Base-by-base conservation (phyloP, 2,797 vertebrate species). In the Pyrocephalus nanus region DNA sequence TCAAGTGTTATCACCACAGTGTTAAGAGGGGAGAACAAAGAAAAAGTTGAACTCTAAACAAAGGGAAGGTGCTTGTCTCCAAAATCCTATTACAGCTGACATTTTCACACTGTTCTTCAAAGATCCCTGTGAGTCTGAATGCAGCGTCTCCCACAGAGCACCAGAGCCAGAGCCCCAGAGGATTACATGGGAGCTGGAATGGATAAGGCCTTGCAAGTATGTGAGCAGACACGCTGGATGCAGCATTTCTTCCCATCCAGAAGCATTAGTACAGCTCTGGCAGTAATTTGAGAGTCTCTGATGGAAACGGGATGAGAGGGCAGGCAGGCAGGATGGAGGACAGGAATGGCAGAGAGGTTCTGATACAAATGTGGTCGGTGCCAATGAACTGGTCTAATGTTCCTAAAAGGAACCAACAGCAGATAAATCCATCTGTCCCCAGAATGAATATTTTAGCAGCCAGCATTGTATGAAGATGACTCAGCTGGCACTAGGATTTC, bases 61-160 rank as follows among this genome's bases (percentile, higher is more conserved):
- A 90, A 54, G 55, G 88, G 70, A 76, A 95, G 66, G 80, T 70
- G 58, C 43, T 81, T 9, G 19, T n/a, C 75, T 45, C 26, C 12
- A 3, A 84, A 96, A 93, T 93, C 88, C 76, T 92, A 66, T 73
- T 88, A 81, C 2, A 78, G 74, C 65, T 6, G 34, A 64, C 87
- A 73, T 93, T 95, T 88, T 88, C 94, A 86, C 77, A 64, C 77
- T 67, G 80, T 22, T 95, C 92, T 86, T 93, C 83, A 90, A 92
- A 95, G 92, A 81, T 15, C 12, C 48, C 86, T 43, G 42, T 67
- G 88, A 93, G 84, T 34, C 48, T 70, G 40, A 88, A 67, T 2
- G 19, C 60, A 57, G 40, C 8, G 48, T 60, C 62, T 82, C 55
- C 64, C 36, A 72, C 40, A 42, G 55, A 90, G 60, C 70, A 60